Percentiles rank a stretch among this genome's conserved stretches.
Evolutionary conservation across 2,113 vertebrate species (phyloP).

Genomic region (Camelus dromedarius): DNA sequence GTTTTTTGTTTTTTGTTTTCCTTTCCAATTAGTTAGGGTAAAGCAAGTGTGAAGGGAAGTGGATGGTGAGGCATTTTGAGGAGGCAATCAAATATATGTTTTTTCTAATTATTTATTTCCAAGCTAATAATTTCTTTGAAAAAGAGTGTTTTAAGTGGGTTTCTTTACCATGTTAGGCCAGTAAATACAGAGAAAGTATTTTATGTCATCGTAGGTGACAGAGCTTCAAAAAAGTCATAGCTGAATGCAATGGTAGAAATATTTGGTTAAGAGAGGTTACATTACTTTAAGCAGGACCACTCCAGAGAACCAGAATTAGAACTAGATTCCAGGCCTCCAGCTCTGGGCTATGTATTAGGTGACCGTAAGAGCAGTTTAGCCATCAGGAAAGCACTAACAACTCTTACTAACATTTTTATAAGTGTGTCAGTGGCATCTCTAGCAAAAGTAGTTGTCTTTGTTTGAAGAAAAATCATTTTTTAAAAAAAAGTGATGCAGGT

Average conservation of each 20-base stretch:
- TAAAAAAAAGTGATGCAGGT: not conserved
- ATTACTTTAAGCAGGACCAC: not conserved
- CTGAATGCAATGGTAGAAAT: not conserved
- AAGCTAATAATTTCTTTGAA: slow-evolving; percentile 51
- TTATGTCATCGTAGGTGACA: not conserved
- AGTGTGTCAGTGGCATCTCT: fast-evolving
- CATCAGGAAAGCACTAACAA: too few relatives aligned
- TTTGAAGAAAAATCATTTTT: not conserved
- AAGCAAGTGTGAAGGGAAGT: slow-evolving; percentile 45
- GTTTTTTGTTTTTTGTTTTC: not conserved
- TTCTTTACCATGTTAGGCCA: not conserved
- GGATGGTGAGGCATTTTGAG: not conserved
- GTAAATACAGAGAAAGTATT: not conserved
- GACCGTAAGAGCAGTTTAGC: too few relatives aligned
- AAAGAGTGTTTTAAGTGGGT: not conserved
- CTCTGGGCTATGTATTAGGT: not conserved
- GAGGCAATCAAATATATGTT: not conserved
- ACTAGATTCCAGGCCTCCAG: not conserved
- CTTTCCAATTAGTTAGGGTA: slow-evolving; percentile 29
- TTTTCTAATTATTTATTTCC: slow-evolving; percentile 11
- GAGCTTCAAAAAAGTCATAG: not conserved
- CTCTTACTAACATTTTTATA: not conserved
- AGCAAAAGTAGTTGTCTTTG: not conserved
- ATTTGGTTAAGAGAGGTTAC: not conserved
- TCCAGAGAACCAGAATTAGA: not conserved